Evolutionary conservation across 2,113 vertebrate species (phyloP), one percentile per base, ranked within the genome.

Genomic region (Mohoua ochrocephala): DNA sequence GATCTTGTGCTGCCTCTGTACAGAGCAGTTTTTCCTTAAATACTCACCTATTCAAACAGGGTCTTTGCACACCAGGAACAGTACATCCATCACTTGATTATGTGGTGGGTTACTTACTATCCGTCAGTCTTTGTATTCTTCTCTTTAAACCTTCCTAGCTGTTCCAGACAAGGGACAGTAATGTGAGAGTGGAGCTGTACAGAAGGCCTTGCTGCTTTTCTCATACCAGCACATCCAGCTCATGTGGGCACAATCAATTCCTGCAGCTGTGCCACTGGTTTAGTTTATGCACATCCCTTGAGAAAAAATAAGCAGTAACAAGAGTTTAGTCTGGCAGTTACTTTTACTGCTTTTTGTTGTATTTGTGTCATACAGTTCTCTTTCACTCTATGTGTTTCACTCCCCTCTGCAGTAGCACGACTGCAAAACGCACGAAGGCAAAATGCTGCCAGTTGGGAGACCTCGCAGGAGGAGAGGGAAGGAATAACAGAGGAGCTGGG

Each of bases 311-410:
- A 70, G 3, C 19, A 53, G 31, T 39, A 53, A 63, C 30, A 41
- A 41, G 52, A 56, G 15, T 37, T 82, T 79, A 23, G 13, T 17
- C 49, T 68, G 56, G 23, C 23, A 10, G 21, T 35, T 78, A 18
- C 27, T 70, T 54, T 35, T 19, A 23, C 20, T 49, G n/a, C 10
- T 30, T 84, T 87, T 65, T 52, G 15, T 26, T 59, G 33, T 8
- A 33, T 31, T 30, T 82, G 2, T 68, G 49, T 35, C 14, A 35
- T 49, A 11, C 3, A 10, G 24, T 13, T 64, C 19, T 7, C 30
- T 17, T 4, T 4, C 37, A 30, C 20, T 41, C 42, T 16, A 6
- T 0, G 0, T 20, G 28, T 63, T 61, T 52, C 35, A 1, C 53
- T 53, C 8, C 53, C 78, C 54, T 37, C 64, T 2, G 7, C 33